phyloP scores from a whole-genome alignment of 1,140 invertebrate genomes.

The Idris sp. region DNA sequence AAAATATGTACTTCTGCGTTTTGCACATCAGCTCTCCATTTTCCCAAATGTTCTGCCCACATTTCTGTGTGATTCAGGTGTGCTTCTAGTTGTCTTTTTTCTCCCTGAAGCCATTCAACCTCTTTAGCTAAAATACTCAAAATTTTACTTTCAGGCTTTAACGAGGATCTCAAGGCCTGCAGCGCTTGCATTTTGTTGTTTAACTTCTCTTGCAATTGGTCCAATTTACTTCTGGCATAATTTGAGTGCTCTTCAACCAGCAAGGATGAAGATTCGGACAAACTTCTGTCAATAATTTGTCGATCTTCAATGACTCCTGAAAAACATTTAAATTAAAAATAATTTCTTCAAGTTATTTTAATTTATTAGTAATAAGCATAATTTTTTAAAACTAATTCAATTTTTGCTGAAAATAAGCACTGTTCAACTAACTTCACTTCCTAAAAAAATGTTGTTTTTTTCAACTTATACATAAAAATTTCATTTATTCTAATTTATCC shows the following conservation, averaged over 20 bases:
- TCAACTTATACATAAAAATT: too few relatives aligned
- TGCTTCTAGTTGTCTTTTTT: slow-evolving; percentile 87
- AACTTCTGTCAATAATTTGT: slow-evolving; percentile 67
- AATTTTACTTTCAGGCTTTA: slow-evolving; percentile 88
- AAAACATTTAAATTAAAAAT: slow-evolving; percentile 3
- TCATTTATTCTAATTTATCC: too few relatives aligned
- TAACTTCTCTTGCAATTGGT: slow-evolving; percentile 87
- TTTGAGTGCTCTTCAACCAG: slow-evolving; percentile 89
- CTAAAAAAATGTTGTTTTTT: too few relatives aligned
- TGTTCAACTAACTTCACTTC: too few relatives aligned
- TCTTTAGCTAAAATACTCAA: slow-evolving; percentile 88
- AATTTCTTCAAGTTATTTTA: neutral
- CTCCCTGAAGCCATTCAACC: slow-evolving; percentile 87
- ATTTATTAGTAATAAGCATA: neutral
- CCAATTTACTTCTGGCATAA: slow-evolving; percentile 88
- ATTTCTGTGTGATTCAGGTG: slow-evolving; percentile 91
- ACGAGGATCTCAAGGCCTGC: slow-evolving; percentile 85
- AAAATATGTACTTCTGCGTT: slow-evolving; percentile 83
- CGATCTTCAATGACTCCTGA: slow-evolving; percentile 70
- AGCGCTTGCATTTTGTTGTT: slow-evolving; percentile 89
- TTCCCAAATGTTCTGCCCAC: slow-evolving; percentile 92
- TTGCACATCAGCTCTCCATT: slow-evolving; percentile 90
- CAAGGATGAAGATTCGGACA: slow-evolving; percentile 69
- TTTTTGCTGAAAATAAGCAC: neutral
- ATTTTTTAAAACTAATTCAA: too few relatives aligned